These are phyloP conservation scores for Tachina grossa DNA, from an alignment of 2,888 invertebrate genomes.

Conservation along the genomic window DNA sequence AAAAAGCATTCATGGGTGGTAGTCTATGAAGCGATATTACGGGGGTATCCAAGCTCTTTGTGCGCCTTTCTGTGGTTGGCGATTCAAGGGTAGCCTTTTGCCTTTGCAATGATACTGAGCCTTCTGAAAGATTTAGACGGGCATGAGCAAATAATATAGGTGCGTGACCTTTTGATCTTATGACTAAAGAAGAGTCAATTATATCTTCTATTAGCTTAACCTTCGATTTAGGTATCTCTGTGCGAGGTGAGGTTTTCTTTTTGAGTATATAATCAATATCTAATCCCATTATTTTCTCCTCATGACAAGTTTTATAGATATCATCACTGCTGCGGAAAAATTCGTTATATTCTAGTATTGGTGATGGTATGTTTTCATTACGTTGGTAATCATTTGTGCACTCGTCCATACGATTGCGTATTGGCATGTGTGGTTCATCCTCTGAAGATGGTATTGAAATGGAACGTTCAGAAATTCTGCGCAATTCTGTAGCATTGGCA, in stretches of 20 bases:
- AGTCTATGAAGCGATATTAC: constrained; percentile 91
- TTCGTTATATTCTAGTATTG: constrained; percentile 86
- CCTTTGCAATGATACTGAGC: constrained; percentile 89
- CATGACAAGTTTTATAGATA: constrained; percentile 80
- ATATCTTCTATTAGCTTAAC: constrained; percentile 86
- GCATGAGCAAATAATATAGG: constrained; percentile 91
- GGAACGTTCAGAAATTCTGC: constrained; percentile 89
- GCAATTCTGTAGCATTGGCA: constrained; percentile 87
- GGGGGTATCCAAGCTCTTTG: constrained; percentile 93
- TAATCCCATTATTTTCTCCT: constrained; percentile 84
- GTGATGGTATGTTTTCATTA: constrained; percentile 86
- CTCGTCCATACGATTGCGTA: constrained; percentile 84
- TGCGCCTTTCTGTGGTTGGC: constrained; percentile 89
- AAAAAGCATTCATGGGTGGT: constrained; percentile 93
- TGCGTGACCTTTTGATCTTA: constrained; percentile 89
- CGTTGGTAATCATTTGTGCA: constrained; percentile 85
- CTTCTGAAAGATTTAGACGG: constrained; percentile 91
- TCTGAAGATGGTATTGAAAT: constrained; percentile 90
- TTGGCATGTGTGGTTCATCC: constrained; percentile 87
- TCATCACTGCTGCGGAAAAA: constrained; percentile 86
- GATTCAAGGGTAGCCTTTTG: constrained; percentile 90
- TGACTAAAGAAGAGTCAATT: constrained; percentile 86
- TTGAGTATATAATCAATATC: constrained; percentile 84
- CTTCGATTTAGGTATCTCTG: constrained; percentile 73
- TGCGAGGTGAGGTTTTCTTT: constrained; percentile 76